These are phyloP conservation scores for Hafferia zeledoni DNA, from an alignment of 2,797 vertebrate genomes.

Conservation along the genomic window DNA sequence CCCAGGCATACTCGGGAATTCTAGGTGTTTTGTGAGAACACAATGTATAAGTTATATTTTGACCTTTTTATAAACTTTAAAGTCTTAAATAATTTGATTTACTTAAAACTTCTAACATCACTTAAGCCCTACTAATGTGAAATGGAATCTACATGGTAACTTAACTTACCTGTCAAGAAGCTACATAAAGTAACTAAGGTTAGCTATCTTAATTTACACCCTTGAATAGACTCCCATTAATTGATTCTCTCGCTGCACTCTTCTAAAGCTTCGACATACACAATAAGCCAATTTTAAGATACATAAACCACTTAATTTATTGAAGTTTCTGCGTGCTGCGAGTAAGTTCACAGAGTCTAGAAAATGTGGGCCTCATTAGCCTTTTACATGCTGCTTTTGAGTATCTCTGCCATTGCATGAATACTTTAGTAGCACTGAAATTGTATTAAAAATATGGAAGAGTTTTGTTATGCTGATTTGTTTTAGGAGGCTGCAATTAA, in stretches of 20 bases:
- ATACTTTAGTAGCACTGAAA: background rate
- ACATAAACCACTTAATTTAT: background rate
- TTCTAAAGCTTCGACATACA: accelerated
- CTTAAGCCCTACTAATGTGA: background rate
- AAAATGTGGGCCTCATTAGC: background rate
- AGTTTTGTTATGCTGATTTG: background rate
- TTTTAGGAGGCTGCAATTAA: background rate
- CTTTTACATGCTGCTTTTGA: background rate
- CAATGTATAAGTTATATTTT: background rate
- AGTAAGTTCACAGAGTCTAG: background rate
- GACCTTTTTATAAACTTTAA: background rate
- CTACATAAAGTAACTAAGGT: background rate
- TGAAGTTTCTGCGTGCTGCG: background rate
- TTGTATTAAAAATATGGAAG: background rate
- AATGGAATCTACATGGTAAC: background rate
- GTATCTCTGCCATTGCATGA: background rate
- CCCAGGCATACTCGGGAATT: background rate
- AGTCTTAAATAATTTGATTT: background rate
- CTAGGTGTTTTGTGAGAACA: background rate
- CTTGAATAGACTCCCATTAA: background rate
- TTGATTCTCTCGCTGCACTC: background rate
- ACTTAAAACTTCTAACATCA: background rate
- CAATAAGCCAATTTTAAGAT: background rate
- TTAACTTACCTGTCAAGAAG: background rate
- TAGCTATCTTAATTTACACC: background rate